A percentile compares a stretch with the other conserved stretches of the same genome.
Evolutionary conservation across 2,888 invertebrate genomes (phyloP).

Genomic region (Mechanitis messenoides): DNA sequence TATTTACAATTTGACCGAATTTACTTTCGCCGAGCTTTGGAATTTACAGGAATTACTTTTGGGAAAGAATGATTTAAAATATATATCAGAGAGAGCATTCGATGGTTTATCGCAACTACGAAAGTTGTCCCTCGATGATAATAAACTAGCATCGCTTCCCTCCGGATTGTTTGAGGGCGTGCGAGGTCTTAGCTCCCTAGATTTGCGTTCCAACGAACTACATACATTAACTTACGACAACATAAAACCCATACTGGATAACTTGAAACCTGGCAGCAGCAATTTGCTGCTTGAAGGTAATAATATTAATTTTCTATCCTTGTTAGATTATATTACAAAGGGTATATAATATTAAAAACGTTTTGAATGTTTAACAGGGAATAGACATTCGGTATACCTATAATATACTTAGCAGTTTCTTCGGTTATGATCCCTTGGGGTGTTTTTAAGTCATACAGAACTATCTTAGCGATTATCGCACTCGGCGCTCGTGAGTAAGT

Average conservation of each 20-base stretch:
- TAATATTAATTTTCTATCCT: constrained; percentile 56
- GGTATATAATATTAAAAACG: constrained; percentile 56
- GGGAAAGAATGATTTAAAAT: constrained; percentile 82
- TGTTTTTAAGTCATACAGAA: constrained; percentile 45
- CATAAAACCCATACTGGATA: constrained; percentile 85
- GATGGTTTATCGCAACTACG: constrained; percentile 84
- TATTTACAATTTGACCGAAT: constrained; percentile 86
- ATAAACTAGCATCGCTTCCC: constrained; percentile 83
- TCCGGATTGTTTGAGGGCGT: constrained; percentile 85
- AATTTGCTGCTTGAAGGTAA: constrained; percentile 86
- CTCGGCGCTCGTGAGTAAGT: constrained; percentile 25
- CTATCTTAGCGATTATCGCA: constrained; percentile 31
- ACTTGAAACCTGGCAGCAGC: constrained; percentile 84
- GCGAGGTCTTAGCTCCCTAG: constrained; percentile 82
- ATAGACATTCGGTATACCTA: constrained; percentile 59
- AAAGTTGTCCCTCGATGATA: constrained; percentile 84
- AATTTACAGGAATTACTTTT: constrained; percentile 82
- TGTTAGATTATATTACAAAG: constrained; percentile 29
- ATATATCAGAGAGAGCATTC: constrained; percentile 86
- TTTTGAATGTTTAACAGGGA: constrained; percentile 62
- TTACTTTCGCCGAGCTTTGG: constrained; percentile 87
- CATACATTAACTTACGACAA: constrained; percentile 86
- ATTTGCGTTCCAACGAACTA: constrained; percentile 85
- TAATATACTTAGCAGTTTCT: constrained; percentile 57
- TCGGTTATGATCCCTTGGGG: constrained; percentile 61